Evolutionary conservation across 2,797 vertebrate genomes (phyloP), one percentile per base, ranked within the genome.

Genomic region (Cyclopterus lumpus): DNA sequence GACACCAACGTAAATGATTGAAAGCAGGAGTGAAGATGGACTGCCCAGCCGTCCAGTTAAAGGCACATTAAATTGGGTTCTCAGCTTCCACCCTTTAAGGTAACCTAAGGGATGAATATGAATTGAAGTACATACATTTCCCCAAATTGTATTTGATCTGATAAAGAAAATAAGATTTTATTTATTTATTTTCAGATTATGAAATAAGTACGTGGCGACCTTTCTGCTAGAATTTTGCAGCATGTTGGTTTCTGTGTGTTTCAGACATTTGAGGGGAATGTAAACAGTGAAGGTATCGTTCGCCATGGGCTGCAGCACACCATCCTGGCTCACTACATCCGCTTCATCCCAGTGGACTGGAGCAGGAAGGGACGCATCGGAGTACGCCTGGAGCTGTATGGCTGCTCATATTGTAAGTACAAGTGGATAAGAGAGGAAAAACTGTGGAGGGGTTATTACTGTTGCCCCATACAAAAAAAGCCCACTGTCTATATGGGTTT

Each of bases 321-420:
- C 0, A 81, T 98, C 8, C 80, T 96, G 11, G 96, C 97, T 16
- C 97, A 95, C 16, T 97, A 95, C 1, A 79, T 98, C 2, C 96
- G 98, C 38, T 92, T 98, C 18, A 92, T 99, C 80, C 97, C 98
- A 0, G 88, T 98, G 78, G 95, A 96, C 57, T 96, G 97, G 97
- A 97, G 91, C 48, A 92, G 75, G 26, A 95, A 96, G 38, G 97
- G 98, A 1, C 96, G 95, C 20, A 95, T 97, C 0, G 98, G 98
- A 1, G 82, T 99, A 24, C 93, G 98, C 8, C 92, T 95, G 20
- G 98, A 99, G 81, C 82, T 99, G 67, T 99, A 96, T 0, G 98
- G 98, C 81, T 99, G 98, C 46, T 88, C 97, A 0, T 97, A 99
- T 62, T 99, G 98, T 99, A 91, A 97, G 98, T 87, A 44, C n/a